Evolutionary conservation across 2,113 vertebrate species (phyloP), one percentile per base, ranked within the genome.

Genomic region (Phylloscopus trochilus): DNA sequence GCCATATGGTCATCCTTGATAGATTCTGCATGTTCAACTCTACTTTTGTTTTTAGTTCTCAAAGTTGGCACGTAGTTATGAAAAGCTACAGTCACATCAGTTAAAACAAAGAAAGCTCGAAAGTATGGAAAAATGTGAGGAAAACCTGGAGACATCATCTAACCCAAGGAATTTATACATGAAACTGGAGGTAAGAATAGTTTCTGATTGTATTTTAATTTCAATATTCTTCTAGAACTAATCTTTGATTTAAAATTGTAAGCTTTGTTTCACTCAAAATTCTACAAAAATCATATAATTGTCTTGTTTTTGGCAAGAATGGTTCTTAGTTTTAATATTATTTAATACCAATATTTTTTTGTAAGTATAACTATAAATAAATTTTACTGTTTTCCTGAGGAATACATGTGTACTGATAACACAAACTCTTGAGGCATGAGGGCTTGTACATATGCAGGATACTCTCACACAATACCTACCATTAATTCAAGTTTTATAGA

Each of bases 121-220:
- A 66, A 66, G 7, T 30, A 93, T 89, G 80, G 96, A 95, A 59
- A 10, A 63, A 47, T 56, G 26, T 28, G 81, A 59, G 47, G 97
- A 94, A 90, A 91, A 83, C 49, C 39, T 77, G 51, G 96, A 97
- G 46, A 78, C 53, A 6, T 76, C 93, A 68, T 93, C 96, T 86
- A 94, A 98, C 67, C 69, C 87, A 49, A 94, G 56, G 68, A 93
- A 62, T 87, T 72, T 98, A 52, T 97, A 85, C 30, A 64, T 95
- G 87, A 98, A 97, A 87, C 26, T 98, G 20, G 96, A 98, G 97
- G 98, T 98, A 95, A 97, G 97, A 83, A 33, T 31, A 39, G 13
- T 60, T 78, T 44, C 9, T 60, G 49, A 8, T 53, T 69, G 23
- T 66, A 58, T 64, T 70, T 37, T 60, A 12, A 47, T 84, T 53